Evolutionary conservation across 2,888 invertebrate genomes (phyloP).

Genomic region (Drosophila picticornis): DNA sequence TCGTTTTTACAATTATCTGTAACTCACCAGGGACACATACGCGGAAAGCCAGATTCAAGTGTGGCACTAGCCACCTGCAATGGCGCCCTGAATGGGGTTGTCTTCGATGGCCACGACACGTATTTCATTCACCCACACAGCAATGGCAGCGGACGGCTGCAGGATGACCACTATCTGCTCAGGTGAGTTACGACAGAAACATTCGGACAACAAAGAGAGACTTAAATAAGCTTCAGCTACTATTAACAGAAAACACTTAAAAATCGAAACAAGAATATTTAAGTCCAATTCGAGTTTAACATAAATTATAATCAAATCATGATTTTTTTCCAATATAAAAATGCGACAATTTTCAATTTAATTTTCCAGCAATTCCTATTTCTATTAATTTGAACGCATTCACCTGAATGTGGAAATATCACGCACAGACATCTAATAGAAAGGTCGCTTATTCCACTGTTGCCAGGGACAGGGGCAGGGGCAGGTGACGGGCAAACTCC

Average conservation of each 20-base stretch:
- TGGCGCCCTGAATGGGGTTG: conserved; percentile 89
- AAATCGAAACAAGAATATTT: no score
- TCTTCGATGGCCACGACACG: conserved; percentile 91
- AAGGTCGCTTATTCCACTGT: conserved; percentile 43
- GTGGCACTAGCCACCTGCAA: conserved; percentile 93
- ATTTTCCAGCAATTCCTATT: neutral
- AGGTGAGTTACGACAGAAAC: conserved; percentile 72
- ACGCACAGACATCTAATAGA: conserved; percentile 17
- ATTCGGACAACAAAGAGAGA: neutral
- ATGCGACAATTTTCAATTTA: neutral
- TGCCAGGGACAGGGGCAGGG: conserved; percentile 3
- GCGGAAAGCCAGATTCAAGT: conserved; percentile 90
- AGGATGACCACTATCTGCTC: conserved; percentile 84
- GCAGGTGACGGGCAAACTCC: neutral
- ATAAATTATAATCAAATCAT: neutral
- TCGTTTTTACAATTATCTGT: conserved; percentile 12
- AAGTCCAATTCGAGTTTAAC: neutral
- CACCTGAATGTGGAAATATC: conserved; percentile 11
- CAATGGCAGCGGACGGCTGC: conserved; percentile 79
- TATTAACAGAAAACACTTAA: no score
- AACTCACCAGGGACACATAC: conserved; percentile 87
- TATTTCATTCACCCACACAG: conserved; percentile 88
- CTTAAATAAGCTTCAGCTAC: neutral
- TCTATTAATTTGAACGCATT: conserved; percentile 9
- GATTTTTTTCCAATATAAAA: neutral